Evolutionary conservation across 2,113 vertebrate genomes (phyloP).

Genomic region (Eleginops maclovinus): DNA sequence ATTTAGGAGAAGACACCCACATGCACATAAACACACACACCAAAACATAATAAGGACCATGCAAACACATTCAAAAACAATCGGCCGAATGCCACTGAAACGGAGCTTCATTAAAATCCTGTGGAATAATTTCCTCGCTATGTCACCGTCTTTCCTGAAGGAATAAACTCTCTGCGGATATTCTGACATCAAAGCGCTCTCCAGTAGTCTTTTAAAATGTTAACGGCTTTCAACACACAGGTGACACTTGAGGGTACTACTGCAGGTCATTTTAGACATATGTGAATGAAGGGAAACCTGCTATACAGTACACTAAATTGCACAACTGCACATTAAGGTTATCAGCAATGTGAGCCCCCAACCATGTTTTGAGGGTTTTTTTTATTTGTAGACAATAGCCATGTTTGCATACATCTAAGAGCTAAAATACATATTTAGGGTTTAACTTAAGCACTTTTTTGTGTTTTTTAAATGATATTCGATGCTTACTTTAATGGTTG

Average conservation of each 20-base stretch:
- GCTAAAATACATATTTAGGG: background rate
- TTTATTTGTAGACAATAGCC: constrained; percentile 3
- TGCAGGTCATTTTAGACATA: constrained; percentile 46
- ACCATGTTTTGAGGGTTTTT: constrained; percentile 15
- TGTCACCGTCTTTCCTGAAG: constrained; percentile 54
- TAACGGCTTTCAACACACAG: constrained; percentile 49
- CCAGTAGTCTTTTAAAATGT: constrained; percentile 42
- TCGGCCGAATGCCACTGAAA: constrained; percentile 38
- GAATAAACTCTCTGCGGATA: constrained; percentile 52
- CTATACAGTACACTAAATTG: constrained; percentile 10
- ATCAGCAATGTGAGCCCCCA: background rate
- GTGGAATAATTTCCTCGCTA: constrained; percentile 59
- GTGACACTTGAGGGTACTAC: constrained; percentile 47
- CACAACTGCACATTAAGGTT: constrained; percentile 20
- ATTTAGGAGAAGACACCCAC: constrained; percentile 21
- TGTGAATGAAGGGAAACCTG: constrained; percentile 19
- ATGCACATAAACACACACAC: constrained; percentile 11
- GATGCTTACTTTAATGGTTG: background rate
- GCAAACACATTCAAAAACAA: constrained; percentile 51
- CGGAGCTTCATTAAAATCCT: constrained; percentile 57
- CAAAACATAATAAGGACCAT: constrained; percentile 21
- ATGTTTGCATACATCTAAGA: constrained; percentile 13
- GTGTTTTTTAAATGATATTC: background rate
- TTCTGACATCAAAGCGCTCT: constrained; percentile 53
- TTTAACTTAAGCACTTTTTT: background rate